These are phyloP conservation scores for Neolamprologus sp. DNA, from an alignment of 2,113 vertebrate genomes.

Conservation along the genomic window DNA sequence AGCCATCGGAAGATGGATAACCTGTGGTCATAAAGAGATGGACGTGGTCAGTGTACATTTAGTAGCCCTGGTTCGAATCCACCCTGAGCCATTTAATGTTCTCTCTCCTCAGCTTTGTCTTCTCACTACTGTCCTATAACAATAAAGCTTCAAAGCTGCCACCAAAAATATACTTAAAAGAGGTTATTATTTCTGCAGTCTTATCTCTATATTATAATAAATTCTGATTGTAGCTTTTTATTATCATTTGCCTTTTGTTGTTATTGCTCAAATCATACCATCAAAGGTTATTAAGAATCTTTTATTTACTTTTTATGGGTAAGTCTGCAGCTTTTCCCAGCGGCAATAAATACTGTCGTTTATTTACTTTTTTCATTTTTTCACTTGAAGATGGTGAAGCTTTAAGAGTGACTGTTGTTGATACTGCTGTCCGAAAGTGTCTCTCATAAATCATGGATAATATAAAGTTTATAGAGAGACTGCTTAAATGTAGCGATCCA, in stretches of 20 bases:
- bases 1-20: not conserved
- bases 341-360: not conserved
- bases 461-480: not conserved
- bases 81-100: not conserved
- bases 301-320: not conserved
- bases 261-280: not conserved
- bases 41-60: not conserved
- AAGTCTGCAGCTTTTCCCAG: not conserved
- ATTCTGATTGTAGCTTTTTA: not conserved
- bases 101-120: not conserved
- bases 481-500: not conserved
- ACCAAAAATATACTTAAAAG: not conserved
- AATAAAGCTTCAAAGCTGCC: not conserved
- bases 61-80: fast-evolving
- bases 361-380: not conserved
- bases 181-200: not conserved
- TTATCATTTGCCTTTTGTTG: not conserved
- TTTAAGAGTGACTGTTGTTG: not conserved
- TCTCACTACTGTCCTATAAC: not conserved
- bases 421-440: not conserved
- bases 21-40: not conserved
- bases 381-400: not conserved
- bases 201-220: not conserved
- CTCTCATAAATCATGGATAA: not conserved
- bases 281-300: not conserved